Percentiles rank a stretch among this genome's conserved stretches.
Evolutionary conservation across 2,113 vertebrate species (phyloP).

Genomic region (Daboia siamensis): DNA sequence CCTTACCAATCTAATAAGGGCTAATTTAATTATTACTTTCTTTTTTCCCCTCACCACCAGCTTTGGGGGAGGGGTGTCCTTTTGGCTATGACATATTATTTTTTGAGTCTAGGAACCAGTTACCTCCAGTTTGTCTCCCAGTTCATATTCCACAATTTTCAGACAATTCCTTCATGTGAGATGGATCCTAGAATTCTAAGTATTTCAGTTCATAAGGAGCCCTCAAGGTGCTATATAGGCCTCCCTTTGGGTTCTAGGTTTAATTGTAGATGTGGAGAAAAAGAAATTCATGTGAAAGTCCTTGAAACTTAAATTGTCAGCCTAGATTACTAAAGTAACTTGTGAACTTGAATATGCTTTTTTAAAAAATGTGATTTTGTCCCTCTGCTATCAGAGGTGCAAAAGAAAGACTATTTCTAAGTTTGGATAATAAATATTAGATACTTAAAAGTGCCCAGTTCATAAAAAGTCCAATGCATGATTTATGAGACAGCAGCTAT

Average conservation of each 20-base stretch:
- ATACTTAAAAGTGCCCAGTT: constrained; percentile 7
- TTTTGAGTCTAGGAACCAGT: background rate
- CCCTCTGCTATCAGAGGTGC: background rate
- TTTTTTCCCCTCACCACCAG: background rate
- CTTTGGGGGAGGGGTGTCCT: background rate
- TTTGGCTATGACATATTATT: background rate
- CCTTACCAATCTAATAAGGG: background rate
- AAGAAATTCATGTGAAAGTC: background rate
- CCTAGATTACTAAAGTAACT: constrained; percentile 10
- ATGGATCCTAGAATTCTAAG: background rate
- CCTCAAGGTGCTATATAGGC: background rate
- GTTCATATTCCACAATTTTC: background rate
- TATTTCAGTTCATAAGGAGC: accelerated
- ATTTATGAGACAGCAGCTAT: background rate
- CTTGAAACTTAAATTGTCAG: background rate
- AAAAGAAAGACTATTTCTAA: constrained; percentile 6
- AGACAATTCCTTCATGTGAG: background rate
- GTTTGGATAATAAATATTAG: constrained; percentile 3
- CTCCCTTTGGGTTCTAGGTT: background rate
- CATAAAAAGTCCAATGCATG: background rate
- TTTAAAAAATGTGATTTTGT: background rate
- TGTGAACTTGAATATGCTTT: background rate
- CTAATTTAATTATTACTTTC: background rate
- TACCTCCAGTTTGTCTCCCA: background rate
- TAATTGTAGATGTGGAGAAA: background rate